These are phyloP conservation scores for Kryptolebias marmoratus DNA, from an alignment of 2,113 vertebrate species.

Conservation along the genomic window DNA sequence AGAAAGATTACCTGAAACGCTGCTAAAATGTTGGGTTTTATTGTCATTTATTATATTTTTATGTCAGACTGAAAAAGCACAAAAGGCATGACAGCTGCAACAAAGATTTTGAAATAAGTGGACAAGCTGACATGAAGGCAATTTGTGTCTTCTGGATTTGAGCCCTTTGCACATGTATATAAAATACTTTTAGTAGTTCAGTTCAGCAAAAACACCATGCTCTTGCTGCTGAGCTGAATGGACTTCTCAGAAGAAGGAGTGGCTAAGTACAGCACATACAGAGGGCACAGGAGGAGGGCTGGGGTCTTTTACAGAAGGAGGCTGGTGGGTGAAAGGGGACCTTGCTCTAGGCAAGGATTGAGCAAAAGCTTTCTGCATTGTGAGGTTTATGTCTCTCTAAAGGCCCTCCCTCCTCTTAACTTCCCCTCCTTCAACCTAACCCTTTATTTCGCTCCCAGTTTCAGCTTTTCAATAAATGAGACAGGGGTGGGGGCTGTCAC, in stretches of 20 bases:
- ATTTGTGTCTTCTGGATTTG: conserved; percentile 21
- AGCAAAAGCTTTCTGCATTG: conserved; percentile 46
- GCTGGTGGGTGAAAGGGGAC: conserved; percentile 56
- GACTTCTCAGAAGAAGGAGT: conserved; percentile 56
- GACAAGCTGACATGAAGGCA: conserved; percentile 33
- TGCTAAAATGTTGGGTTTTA: not conserved
- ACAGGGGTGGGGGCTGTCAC: conserved; percentile 6
- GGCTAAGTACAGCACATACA: conserved; percentile 45
- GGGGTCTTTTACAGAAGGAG: conserved; percentile 39
- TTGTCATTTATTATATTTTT: not conserved
- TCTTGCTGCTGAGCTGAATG: conserved; percentile 36
- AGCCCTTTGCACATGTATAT: conserved; percentile 65
- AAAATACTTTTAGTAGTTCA: conserved; percentile 48
- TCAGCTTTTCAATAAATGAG: conserved; percentile 40
- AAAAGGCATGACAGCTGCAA: not conserved
- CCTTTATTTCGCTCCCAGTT: conserved; percentile 34
- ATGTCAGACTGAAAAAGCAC: not conserved
- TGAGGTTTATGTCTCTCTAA: conserved; percentile 43
- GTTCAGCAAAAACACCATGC: conserved; percentile 46
- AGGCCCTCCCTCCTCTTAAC: conserved; percentile 35
- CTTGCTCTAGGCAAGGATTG: conserved; percentile 45
- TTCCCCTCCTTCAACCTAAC: conserved; percentile 14
- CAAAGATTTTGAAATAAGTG: not conserved
- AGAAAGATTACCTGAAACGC: not conserved
- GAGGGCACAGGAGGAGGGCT: conserved; percentile 10